phyloP scores from a whole-genome alignment of 2,888 invertebrate genomes.

The Nephrotoma flavescens region DNA sequence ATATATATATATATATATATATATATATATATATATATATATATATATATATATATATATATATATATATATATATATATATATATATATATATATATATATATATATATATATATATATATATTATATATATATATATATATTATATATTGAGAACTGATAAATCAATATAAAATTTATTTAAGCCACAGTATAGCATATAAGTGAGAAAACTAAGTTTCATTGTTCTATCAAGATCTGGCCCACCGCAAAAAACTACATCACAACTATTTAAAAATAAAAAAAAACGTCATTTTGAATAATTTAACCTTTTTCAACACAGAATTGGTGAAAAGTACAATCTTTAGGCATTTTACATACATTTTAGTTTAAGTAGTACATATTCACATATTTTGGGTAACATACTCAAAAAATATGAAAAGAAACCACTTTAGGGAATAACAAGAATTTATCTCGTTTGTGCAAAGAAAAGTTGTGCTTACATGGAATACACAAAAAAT shows the following conservation, averaged over 20 bases:
- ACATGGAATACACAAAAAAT: neutral
- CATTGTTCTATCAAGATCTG: neutral
- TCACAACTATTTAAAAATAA: neutral
- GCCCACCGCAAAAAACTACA: neutral
- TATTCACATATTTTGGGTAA: neutral
- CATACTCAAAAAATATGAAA: neutral
- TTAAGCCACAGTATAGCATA: neutral
- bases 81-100: too few relatives aligned
- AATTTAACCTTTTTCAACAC: neutral
- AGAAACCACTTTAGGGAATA: neutral
- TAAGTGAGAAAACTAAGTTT: neutral
- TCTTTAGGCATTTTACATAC: neutral
- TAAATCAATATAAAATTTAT: neutral
- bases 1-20: too few relatives aligned
- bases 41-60: too few relatives aligned
- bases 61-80: too few relatives aligned
- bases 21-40: too few relatives aligned
- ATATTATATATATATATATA: too few relatives aligned
- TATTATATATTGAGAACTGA: neutral
- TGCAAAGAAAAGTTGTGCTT: neutral
- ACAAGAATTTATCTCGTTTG: neutral
- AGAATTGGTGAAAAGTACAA: neutral
- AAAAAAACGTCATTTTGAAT: neutral
- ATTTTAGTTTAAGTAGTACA: neutral
- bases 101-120: too few relatives aligned